phyloP scores from a whole-genome alignment of 2,888 invertebrate genomes.

The Nephrotoma guestfalica region DNA sequence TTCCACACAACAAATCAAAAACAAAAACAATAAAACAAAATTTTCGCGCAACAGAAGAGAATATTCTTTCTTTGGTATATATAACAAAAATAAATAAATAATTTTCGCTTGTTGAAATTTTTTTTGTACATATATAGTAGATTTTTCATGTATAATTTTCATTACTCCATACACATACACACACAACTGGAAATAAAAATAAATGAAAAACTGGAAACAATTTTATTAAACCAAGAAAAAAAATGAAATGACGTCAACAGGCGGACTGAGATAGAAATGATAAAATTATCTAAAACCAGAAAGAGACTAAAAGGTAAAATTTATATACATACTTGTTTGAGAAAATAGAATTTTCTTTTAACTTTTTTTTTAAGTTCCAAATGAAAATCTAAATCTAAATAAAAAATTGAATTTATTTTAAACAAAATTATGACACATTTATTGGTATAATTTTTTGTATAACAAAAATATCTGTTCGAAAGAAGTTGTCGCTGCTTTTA shows the following conservation, averaged over 20 bases:
- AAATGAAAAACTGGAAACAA: not conserved
- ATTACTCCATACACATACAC: no score
- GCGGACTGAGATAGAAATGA: not conserved
- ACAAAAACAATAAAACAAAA: not conserved
- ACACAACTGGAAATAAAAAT: not conserved
- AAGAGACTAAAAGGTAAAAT: not conserved
- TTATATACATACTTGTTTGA: not conserved
- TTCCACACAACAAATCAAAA: not conserved
- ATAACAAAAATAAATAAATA: not conserved
- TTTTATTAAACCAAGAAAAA: not conserved
- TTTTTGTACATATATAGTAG: not conserved
- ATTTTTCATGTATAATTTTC: not conserved
- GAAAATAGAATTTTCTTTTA: not conserved
- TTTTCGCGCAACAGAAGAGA: not conserved
- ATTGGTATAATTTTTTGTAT: not conserved
- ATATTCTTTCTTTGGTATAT: not conserved
- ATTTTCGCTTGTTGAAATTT: not conserved
- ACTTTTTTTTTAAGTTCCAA: not conserved
- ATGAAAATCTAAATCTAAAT: not conserved
- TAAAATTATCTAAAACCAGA: not conserved
- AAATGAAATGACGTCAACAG: conserved; percentile 6
- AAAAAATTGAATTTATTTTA: not conserved
- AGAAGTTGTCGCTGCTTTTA: not conserved
- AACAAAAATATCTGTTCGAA: not conserved
- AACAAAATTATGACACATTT: not conserved